Base-by-base conservation (phyloP, 1,140 invertebrate species). In the Parapsyche elsis region DNA sequence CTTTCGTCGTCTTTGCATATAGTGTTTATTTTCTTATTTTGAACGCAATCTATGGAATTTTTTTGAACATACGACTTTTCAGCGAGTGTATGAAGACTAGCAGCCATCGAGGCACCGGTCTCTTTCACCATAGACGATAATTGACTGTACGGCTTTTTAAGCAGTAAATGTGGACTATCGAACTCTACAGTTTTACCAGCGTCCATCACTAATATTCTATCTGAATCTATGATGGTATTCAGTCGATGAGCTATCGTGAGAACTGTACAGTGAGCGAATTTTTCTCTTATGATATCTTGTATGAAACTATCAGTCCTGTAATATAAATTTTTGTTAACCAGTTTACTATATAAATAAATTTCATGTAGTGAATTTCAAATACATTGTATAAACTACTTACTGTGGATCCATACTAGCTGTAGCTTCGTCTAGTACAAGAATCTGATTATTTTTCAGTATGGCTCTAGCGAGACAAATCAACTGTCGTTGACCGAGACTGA, bases 211-310 rank as follows among this genome's bases (percentile, higher is more conserved):
- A 96, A 87, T 1, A 96, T 91, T 84, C 90, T 85, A 85, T 92
- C 92, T 5, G 92, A 93, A 85, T 96, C 94, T 92, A 96, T 94
- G 53, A 96, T 94, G 1, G 95, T 96, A 84, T 95, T 93, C 9
- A 94, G 84, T 76, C 93, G 86, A 86, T 94, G 94, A 7, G 93
- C 93, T 49, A 94, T 93, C 0, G 95, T 96, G 19, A 96, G 85
- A 9, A 94, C 91, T 0, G 93, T 94, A 84, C 91, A 92, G 70
- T 91, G 88, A 5, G 85, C 85, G 85, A 94, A 94, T 46, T 90
- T 89, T 79, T 88, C 88, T 78, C 90, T 90, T 86, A 87, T 89
- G 76, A 89, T 94, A 90, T 85, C 91, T 89, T 88, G 90, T 83
- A 86, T 93, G 82, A 89, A 92, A 89, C 84, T 92, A 90, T 88